Evolutionary conservation across 1,140 invertebrate species (phyloP), one percentile per base, ranked within the genome.

Genomic region (Nasonia vitripennis): DNA sequence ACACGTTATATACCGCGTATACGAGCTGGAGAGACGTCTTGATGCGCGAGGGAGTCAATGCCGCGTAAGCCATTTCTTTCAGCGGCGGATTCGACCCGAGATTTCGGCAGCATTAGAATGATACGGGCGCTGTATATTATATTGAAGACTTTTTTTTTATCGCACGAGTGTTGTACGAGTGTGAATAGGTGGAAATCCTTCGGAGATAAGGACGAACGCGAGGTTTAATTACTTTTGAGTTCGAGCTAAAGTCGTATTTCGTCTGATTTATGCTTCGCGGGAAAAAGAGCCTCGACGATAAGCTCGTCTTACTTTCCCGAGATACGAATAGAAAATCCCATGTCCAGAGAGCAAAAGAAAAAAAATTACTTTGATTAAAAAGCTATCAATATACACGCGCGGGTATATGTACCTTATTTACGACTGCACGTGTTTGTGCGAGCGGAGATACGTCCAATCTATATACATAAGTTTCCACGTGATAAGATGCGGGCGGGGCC

Each of bases 1-100:
- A 37, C 34, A 37, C 34, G 34, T 37, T 37, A 37, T 37, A 37
- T 37, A 37, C 34, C 34, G 1, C 6, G 9, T 34, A 31, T 71
- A n/a, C 27, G 68, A 71, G 6, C 27, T 27, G 27, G 27, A 27
- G 27, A 4, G 55, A 7, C 3, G 7, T 34, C 68, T 71, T 31
- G 10, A n/a, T 70, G 67, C 23, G 23, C 20, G 67, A 27, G 6
- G 68, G 68, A 71, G 23, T 71, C 23, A 71, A 71, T 71, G 31
- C 68, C 9, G 11, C 27, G 23, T 71, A 17, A 78, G 77, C 77
- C 23, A 14, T 78, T 78, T 78, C 77, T 78, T 78, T 67, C 77
- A 67, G 23, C 20, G 2, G 0, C 20, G 51, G 14, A 78, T 12
- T 78, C 31, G 10, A 9, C 4, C 7, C 14, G 12, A 41, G 78